Conservation (phyloP, 2,888 invertebrate genomes). For the Limnephilus auricula region DNA sequence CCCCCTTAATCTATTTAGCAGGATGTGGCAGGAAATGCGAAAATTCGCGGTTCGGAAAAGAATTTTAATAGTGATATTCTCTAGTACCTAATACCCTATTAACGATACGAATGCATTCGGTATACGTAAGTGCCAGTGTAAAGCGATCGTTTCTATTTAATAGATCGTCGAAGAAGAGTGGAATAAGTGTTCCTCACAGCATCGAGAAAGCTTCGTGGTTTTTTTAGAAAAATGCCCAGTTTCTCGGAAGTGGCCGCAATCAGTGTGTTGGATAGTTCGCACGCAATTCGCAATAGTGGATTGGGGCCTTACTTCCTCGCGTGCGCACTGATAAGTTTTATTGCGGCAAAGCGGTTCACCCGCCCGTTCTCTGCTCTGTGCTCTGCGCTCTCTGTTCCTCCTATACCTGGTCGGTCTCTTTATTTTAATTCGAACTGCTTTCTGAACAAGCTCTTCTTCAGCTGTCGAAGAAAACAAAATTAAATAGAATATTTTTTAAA, state of each 20-base stretch:
- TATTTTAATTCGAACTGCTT: constrained; percentile 21
- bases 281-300: constrained; percentile 42
- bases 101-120: no score
- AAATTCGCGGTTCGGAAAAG: no score
- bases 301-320: constrained; percentile 31
- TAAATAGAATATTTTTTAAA: neutral
- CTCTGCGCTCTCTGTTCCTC: neutral
- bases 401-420: constrained; percentile 7
- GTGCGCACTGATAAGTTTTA: constrained; percentile 52
- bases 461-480: neutral
- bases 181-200: neutral
- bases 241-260: constrained; percentile 4
- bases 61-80: no score
- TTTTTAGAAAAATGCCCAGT: neutral
- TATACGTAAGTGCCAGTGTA: neutral
- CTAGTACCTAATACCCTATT: no score
- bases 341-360: constrained; percentile 44
- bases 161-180: neutral
- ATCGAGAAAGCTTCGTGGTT: constrained; percentile 4
- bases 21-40: no score
- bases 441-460: neutral
- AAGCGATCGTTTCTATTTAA: neutral
- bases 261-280: constrained; percentile 15
- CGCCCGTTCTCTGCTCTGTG: neutral
- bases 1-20: no score